Conservation (phyloP, 2,888 invertebrate genomes). For the Eristalinus sepulchralis region DNA sequence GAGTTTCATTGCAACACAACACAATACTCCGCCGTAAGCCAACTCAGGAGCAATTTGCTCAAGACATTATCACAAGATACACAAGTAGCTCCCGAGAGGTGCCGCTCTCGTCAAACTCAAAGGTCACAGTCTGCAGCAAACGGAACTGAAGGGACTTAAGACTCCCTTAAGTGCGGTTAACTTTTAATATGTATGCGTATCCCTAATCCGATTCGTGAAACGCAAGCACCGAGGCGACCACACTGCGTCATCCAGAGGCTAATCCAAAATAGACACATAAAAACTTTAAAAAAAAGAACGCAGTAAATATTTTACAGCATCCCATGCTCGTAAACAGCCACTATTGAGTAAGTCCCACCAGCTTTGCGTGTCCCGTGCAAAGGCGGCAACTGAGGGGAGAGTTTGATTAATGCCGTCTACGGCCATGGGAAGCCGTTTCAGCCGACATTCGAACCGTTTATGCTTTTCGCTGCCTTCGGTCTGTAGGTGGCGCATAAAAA, state of each 20-base stretch:
- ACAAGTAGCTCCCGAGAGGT: background rate
- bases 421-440: background rate
- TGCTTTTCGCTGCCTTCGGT: background rate
- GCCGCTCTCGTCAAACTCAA: background rate
- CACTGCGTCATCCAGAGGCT: background rate
- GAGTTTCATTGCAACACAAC: too few species aligned
- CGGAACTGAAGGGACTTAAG: background rate
- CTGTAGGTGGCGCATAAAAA: constrained; percentile 2
- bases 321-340: constrained; percentile 37
- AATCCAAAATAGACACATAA: constrained; percentile 25
- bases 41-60: background rate
- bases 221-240: background rate
- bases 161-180: background rate
- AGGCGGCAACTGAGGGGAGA: background rate
- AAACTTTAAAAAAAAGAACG: constrained; percentile 24
- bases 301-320: constrained; percentile 41
- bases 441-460: background rate
- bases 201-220: background rate
- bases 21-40: background rate
- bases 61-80: background rate
- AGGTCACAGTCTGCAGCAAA: background rate
- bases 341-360: constrained; percentile 4
- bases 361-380: background rate
- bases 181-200: background rate
- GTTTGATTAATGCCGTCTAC: constrained; percentile 18